These are phyloP conservation scores for Watsonalla binaria DNA, from an alignment of 2,888 invertebrate genomes.

Conservation along the genomic window DNA sequence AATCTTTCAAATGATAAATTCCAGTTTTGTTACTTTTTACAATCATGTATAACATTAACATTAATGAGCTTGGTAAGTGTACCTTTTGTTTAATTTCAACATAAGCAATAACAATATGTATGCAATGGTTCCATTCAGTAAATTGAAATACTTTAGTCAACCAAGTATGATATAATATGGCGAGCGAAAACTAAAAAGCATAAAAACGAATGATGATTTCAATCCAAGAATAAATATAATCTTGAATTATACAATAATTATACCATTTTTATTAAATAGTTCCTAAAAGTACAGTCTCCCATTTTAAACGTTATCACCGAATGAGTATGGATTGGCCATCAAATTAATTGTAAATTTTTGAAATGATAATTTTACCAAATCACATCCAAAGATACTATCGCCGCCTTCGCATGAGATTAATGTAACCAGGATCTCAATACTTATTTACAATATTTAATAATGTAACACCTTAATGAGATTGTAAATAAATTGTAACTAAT, in stretches of 20 bases:
- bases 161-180: no score
- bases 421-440: constrained; percentile 71
- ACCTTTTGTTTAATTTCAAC: not conserved
- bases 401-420: constrained; percentile 66
- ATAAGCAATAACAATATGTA: no score
- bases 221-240: no score
- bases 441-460: constrained; percentile 61
- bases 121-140: no score
- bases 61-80: not conserved
- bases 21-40: not conserved
- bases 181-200: no score
- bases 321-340: no score
- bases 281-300: no score
- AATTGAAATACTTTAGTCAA: no score
- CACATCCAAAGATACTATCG: constrained; percentile 19
- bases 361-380: constrained; percentile 4
- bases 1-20: not conserved
- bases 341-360: not conserved
- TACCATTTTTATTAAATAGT: no score
- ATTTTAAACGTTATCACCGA: no score
- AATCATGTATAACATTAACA: not conserved
- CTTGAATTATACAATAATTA: no score
- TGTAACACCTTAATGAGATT: constrained; percentile 29
- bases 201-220: no score
- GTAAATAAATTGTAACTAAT: constrained; percentile 20